Evolutionary conservation across 2,797 vertebrate genomes (phyloP).

Genomic region (Siniperca scherzeri): DNA sequence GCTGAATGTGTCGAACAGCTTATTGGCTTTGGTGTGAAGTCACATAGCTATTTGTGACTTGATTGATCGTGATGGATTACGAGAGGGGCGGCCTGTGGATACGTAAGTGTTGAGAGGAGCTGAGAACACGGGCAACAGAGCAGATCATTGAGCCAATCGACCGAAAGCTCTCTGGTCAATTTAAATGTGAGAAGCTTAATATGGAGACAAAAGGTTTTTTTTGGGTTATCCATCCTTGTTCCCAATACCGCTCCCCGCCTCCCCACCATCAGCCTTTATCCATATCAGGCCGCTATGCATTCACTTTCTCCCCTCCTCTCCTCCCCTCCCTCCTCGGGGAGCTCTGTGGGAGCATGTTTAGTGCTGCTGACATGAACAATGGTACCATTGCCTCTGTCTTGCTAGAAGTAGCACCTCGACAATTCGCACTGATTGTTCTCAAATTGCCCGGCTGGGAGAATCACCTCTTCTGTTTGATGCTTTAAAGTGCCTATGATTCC

Average conservation of each 20-base stretch:
- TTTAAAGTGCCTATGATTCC: conserved; percentile 79
- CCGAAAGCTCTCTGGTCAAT: conserved; percentile 62
- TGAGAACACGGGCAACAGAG: conserved; percentile 69
- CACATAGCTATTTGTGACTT: conserved; percentile 65
- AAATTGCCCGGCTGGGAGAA: conserved; percentile 80
- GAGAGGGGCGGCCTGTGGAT: conserved; percentile 59
- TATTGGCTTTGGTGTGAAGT: conserved; percentile 61
- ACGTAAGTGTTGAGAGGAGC: conserved; percentile 67
- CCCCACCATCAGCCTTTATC: conserved; percentile 3
- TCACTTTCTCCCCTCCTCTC: conserved; percentile 5
- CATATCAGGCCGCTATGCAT: conserved; percentile 2
- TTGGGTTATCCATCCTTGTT: conserved; percentile 9
- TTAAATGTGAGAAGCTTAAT: conserved; percentile 68
- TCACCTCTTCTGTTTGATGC: conserved; percentile 74
- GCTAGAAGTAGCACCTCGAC: conserved; percentile 71
- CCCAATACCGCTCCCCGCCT: neutral
- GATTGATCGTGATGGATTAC: conserved; percentile 79
- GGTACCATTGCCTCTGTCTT: conserved; percentile 57
- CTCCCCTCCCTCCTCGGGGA: conserved; percentile 18
- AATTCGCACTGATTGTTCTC: conserved; percentile 83
- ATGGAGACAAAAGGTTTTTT: conserved; percentile 42
- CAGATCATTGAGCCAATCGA: conserved; percentile 77
- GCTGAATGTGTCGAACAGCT: conserved; percentile 35
- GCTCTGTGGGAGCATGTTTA: conserved; percentile 61
- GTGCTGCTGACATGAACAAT: conserved; percentile 77